Conservation (phyloP, 2,888 invertebrate genomes). For the Chloroclysta siterata region DNA sequence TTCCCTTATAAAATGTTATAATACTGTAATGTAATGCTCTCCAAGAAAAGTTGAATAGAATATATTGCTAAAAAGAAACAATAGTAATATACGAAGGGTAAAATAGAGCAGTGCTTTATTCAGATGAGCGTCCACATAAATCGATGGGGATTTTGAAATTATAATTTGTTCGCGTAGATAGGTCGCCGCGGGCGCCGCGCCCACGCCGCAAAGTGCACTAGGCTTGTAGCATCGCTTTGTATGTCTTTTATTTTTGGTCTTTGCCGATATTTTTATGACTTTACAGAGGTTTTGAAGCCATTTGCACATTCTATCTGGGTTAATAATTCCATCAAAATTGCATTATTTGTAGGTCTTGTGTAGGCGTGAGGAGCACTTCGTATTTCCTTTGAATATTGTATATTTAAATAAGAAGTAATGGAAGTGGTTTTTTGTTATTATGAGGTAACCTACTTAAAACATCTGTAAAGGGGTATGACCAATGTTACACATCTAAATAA, state of each 20-base stretch:
- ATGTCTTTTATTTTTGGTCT: conserved; percentile 33
- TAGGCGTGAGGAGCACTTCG: conserved; percentile 5
- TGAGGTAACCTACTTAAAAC: not conserved
- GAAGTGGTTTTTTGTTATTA: not conserved
- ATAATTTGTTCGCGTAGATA: conserved; percentile 81
- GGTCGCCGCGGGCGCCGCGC: conserved; percentile 76
- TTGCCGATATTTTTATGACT: conserved; percentile 37
- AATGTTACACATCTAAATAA: not conserved
- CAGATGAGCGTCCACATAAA: conserved; percentile 80
- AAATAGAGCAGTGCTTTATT: conserved; percentile 77
- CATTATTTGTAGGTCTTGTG: conserved; percentile 19
- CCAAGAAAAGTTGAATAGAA: conserved; percentile 27
- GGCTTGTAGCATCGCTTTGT: conserved; percentile 38
- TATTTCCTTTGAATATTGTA: not conserved
- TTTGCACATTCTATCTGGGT: conserved; percentile 28
- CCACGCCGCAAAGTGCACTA: conserved; percentile 54
- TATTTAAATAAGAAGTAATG: not conserved
- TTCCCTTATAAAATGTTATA: not conserved
- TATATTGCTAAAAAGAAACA: conserved; percentile 51
- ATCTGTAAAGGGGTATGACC: not conserved
- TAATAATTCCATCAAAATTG: conserved; percentile 32
- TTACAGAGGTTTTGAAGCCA: conserved; percentile 28
- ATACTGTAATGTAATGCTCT: not conserved
- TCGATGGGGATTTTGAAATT: conserved; percentile 83
- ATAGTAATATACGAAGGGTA: conserved; percentile 60